Evolutionary conservation across 2,113 vertebrate species (phyloP).

Genomic region (Gavialis gangeticus): DNA sequence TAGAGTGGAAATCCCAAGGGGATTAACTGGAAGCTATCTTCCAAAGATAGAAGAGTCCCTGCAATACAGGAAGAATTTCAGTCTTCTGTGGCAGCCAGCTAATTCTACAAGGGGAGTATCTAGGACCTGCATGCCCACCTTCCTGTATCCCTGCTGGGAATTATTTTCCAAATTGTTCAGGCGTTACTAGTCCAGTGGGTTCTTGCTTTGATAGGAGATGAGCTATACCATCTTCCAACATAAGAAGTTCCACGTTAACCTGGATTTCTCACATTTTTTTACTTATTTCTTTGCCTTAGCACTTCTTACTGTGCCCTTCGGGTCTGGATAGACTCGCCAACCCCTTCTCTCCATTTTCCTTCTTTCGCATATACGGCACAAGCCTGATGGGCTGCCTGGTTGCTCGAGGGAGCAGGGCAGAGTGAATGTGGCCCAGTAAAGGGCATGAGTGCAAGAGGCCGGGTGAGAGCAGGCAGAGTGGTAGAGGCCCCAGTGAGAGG

Average conservation of each 20-base stretch:
- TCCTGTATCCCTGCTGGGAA: neutral
- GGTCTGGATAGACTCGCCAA: neutral
- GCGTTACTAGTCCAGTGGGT: neutral
- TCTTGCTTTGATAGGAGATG: neutral
- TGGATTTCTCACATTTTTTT: too few species aligned
- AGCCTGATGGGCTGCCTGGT: too few species aligned
- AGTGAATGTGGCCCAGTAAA: too few species aligned
- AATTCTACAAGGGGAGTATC: neutral
- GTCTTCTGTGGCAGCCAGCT: neutral
- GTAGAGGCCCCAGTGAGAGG: too few species aligned
- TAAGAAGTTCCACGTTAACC: too few species aligned
- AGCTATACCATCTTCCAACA: too few species aligned
- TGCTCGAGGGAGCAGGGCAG: too few species aligned
- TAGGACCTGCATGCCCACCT: neutral
- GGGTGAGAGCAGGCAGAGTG: too few species aligned
- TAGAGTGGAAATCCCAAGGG: neutral
- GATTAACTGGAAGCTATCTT: constrained; percentile 4
- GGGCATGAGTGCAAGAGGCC: too few species aligned
- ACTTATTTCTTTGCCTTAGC: neutral
- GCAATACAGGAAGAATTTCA: neutral
- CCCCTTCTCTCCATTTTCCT: neutral
- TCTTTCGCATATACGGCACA: too few species aligned
- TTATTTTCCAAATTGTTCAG: neutral
- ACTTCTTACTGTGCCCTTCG: neutral
- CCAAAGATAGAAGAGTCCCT: neutral